Evolutionary conservation across 2,888 invertebrate genomes (phyloP).

Genomic region (Margaritifera margaritifera): DNA sequence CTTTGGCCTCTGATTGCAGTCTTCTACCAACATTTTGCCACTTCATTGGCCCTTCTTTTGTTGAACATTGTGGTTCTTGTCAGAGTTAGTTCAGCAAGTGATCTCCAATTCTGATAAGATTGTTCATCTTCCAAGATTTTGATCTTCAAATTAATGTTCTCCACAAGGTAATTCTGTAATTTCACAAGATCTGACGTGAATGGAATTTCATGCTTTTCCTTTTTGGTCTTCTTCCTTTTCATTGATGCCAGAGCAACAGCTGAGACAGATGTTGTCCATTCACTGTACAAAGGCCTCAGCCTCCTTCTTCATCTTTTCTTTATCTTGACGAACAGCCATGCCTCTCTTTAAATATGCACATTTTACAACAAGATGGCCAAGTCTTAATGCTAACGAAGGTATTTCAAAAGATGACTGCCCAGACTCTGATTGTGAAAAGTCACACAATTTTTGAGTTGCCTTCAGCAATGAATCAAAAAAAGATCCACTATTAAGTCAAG

Average conservation of each 20-base stretch:
- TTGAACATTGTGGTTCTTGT: slow-evolving; percentile 1
- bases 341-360: slow-evolving; percentile 3
- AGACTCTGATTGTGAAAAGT: no score
- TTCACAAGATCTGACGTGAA: not conserved
- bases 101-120: not conserved
- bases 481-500: no score
- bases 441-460: no score
- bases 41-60: not conserved
- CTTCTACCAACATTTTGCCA: not conserved
- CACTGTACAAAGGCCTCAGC: not conserved
- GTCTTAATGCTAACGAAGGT: no score
- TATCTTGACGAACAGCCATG: not conserved
- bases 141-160: no score
- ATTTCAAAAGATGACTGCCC: no score
- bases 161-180: not conserved
- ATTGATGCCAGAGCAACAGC: not conserved
- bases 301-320: not conserved
- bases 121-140: no score
- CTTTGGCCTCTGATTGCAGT: not conserved
- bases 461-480: no score
- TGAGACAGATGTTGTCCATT: not conserved
- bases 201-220: not conserved
- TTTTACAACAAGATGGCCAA: slow-evolving; percentile 4
- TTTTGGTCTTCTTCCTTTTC: not conserved
- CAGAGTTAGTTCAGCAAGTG: not conserved